Conservation (phyloP, 2,888 invertebrate species). For the Drosophila subquinaria region DNA sequence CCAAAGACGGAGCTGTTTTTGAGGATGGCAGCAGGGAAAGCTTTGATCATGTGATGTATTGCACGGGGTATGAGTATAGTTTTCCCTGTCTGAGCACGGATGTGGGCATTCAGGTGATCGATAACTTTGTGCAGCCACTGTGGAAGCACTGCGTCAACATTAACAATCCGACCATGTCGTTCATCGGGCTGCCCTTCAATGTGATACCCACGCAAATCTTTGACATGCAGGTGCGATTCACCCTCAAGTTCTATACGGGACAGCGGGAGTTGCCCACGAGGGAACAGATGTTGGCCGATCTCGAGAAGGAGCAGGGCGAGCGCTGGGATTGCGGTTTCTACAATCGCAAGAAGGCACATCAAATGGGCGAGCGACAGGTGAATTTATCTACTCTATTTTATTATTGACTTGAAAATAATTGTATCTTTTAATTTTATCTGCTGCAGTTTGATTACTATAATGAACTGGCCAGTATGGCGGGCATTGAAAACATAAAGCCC, state of each 20-base stretch:
- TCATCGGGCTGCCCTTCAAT: conserved; percentile 93
- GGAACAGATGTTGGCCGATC: conserved; percentile 88
- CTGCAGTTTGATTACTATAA: conserved; percentile 89
- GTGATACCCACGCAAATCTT: conserved; percentile 94
- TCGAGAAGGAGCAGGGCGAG: conserved; percentile 88
- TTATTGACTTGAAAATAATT: not conserved
- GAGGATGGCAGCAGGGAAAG: conserved; percentile 88
- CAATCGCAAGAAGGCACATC: conserved; percentile 91
- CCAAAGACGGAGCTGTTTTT: conserved; percentile 87
- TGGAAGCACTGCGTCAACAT: conserved; percentile 95
- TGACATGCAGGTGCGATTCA: conserved; percentile 91
- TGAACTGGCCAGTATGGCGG: conserved; percentile 88
- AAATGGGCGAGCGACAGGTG: conserved; percentile 85
- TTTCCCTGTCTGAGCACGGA: conserved; percentile 91
- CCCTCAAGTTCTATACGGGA: conserved; percentile 89
- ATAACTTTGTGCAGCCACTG: conserved; percentile 92
- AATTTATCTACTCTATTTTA: not conserved
- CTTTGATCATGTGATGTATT: conserved; percentile 90
- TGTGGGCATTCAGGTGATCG: conserved; percentile 90
- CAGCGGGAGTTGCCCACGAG: conserved; percentile 88
- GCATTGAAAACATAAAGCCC: conserved; percentile 88
- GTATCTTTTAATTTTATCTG: not conserved
- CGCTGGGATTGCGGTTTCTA: conserved; percentile 86
- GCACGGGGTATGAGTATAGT: conserved; percentile 92
- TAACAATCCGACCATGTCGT: conserved; percentile 91